Percentiles rank a stretch among this genome's conserved stretches.
Evolutionary conservation across 1,140 invertebrate genomes (phyloP).

Genomic region (Formica exsecta): DNA sequence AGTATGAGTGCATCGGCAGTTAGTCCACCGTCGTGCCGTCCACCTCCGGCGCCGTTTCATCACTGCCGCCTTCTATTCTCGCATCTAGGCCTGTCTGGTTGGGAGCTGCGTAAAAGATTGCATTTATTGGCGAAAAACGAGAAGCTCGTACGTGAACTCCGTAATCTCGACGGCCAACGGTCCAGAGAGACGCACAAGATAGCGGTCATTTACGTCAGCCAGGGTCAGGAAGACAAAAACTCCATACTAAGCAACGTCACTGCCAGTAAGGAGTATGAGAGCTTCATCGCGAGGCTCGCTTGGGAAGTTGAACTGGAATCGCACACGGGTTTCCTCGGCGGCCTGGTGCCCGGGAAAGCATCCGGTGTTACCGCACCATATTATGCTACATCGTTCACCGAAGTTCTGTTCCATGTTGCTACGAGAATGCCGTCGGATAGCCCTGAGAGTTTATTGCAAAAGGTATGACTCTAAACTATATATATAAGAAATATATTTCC

Average conservation of each 20-base stretch:
- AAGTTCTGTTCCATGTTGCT: slow-evolving; percentile 98
- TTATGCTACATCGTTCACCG: slow-evolving; percentile 95
- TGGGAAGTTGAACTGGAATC: slow-evolving; percentile 98
- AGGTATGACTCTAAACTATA: slow-evolving; percentile 87
- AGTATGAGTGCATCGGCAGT: slow-evolving; percentile 80
- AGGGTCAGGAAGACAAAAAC: slow-evolving; percentile 98
- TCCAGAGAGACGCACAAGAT: slow-evolving; percentile 99
- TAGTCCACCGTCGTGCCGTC: slow-evolving; percentile 80
- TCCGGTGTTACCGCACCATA: slow-evolving; percentile 98
- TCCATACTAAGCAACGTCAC: slow-evolving; percentile 91
- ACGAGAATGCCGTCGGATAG: slow-evolving; percentile 97
- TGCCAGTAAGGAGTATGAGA: slow-evolving; percentile 97
- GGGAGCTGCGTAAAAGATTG: slow-evolving; percentile 94
- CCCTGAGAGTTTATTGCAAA: slow-evolving; percentile 95
- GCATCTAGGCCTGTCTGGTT: slow-evolving; percentile 95
- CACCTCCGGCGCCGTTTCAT: slow-evolving; percentile 90
- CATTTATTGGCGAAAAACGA: slow-evolving; percentile 96
- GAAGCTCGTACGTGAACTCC: slow-evolving; percentile 95
- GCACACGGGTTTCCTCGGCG: slow-evolving; percentile 98
- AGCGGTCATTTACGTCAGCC: slow-evolving; percentile 98
- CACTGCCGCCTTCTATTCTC: slow-evolving; percentile 95
- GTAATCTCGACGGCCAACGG: slow-evolving; percentile 96
- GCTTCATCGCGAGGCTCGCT: slow-evolving; percentile 96
- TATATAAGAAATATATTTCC: background rate
- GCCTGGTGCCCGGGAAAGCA: slow-evolving; percentile 95